Evolutionary conservation across 2,113 vertebrate species (phyloP).

Genomic region (Pelusios castaneus): DNA sequence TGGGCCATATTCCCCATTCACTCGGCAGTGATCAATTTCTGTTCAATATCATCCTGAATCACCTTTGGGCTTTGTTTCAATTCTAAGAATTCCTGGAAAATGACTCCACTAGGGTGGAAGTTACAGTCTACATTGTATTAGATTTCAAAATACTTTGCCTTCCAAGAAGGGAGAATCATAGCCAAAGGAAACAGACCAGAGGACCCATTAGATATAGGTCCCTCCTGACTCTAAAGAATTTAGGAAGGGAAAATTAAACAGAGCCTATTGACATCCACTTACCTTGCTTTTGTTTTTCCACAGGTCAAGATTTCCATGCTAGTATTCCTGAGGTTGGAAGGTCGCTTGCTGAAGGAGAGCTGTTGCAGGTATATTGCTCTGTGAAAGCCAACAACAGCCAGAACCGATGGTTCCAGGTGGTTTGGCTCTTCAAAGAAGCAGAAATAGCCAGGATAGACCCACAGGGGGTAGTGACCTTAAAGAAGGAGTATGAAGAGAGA

Average conservation of each 20-base stretch:
- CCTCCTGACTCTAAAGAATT: neutral
- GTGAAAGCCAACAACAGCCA: constrained; percentile 56
- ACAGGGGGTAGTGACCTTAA: constrained; percentile 71
- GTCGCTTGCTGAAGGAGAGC: constrained; percentile 73
- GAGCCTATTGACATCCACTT: neutral
- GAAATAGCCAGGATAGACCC: constrained; percentile 78
- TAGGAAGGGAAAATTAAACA: neutral
- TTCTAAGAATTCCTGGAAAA: neutral
- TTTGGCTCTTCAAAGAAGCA: constrained; percentile 72
- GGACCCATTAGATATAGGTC: neutral
- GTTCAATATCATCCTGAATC: neutral
- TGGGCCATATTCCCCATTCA: neutral
- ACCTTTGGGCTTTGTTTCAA: neutral
- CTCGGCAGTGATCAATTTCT: neutral
- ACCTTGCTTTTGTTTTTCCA: constrained; percentile 42
- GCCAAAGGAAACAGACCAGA: neutral
- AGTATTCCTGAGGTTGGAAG: constrained; percentile 36
- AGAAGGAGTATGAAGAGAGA: constrained; percentile 56
- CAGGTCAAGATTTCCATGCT: constrained; percentile 73
- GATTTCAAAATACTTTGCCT: fast-evolving
- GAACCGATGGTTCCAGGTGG: constrained; percentile 73
- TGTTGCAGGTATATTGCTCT: constrained; percentile 75
- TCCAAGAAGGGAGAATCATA: fast-evolving
- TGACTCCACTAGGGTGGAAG: neutral
- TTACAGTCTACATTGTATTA: neutral